These are phyloP conservation scores for Salminus brasiliensis DNA, from an alignment of 2,113 vertebrate genomes.

Conservation along the genomic window DNA sequence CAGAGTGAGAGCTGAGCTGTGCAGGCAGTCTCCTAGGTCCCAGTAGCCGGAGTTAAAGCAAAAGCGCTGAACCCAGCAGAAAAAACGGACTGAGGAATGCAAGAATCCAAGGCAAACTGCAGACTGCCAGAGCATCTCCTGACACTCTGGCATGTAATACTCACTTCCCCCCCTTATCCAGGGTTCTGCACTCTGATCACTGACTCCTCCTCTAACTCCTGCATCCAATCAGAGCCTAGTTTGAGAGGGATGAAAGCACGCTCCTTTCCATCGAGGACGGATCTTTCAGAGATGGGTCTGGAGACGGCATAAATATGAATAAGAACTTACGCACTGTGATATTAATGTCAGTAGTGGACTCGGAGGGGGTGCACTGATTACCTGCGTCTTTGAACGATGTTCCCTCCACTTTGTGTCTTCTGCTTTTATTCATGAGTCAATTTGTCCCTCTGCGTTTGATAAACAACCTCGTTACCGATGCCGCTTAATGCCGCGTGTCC, in stretches of 20 bases:
- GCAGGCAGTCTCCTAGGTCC: too few species aligned
- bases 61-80: not conserved
- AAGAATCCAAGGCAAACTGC: not conserved
- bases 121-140: not conserved
- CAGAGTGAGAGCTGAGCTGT: not conserved
- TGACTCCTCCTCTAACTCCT: constrained; percentile 40
- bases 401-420: not conserved
- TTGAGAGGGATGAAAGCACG: not conserved
- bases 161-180: not conserved
- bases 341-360: not conserved
- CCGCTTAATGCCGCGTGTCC: not conserved
- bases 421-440: not conserved
- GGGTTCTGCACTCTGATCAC: constrained; percentile 25
- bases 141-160: constrained; percentile 17
- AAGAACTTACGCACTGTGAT: not conserved
- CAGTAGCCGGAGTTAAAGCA: not conserved
- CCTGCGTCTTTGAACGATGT: not conserved
- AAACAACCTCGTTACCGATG: not conserved
- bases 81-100: not conserved
- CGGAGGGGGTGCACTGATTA: not conserved
- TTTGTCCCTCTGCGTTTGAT: not conserved
- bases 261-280: too few species aligned
- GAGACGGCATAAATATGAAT: not conserved
- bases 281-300: not conserved
- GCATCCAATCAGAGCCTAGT: constrained; percentile 30